Percentiles rank a stretch among this genome's conserved stretches.
phyloP scores from a whole-genome alignment of 2,113 vertebrate genomes.

The Puntigrus tetrazona region DNA sequence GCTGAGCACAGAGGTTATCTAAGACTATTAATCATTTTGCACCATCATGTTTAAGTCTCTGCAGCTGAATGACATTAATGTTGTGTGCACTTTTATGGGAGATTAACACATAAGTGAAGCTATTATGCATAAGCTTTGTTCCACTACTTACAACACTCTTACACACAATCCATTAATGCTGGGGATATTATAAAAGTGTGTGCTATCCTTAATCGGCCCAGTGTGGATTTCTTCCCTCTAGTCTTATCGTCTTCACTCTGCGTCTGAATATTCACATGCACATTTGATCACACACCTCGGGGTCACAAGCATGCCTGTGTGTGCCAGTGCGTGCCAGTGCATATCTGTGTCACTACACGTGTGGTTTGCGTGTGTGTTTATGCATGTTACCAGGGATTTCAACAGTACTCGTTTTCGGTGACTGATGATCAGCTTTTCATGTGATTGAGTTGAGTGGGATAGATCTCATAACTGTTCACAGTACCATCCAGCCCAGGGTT shows the following conservation, averaged over 20 bases:
- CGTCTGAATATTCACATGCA: conserved; percentile 44
- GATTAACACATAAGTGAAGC: conserved; percentile 25
- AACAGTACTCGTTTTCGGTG: not conserved
- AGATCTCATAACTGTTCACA: not conserved
- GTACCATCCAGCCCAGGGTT: not conserved
- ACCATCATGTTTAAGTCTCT: not conserved
- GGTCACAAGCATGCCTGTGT: conserved; percentile 57
- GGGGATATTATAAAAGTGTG: not conserved
- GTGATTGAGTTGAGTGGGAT: not conserved
- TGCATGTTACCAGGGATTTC: not conserved
- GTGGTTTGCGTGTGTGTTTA: conserved; percentile 1
- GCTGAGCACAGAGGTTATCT: not conserved
- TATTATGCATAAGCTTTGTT: conserved; percentile 12
- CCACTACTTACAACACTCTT: not conserved
- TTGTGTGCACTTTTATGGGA: not conserved
- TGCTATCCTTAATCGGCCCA: not conserved
- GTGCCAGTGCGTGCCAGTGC: conserved; percentile 53
- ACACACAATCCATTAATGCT: conserved; percentile 29
- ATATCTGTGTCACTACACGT: conserved; percentile 35
- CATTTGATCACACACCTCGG: conserved; percentile 56
- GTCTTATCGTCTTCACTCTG: not conserved
- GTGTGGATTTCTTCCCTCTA: not conserved
- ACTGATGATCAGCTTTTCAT: not conserved
- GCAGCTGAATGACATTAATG: not conserved
- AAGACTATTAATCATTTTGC: conserved; percentile 2